Base-by-base conservation (phyloP, 2,888 invertebrate species). In the Hololepta plana region DNA sequence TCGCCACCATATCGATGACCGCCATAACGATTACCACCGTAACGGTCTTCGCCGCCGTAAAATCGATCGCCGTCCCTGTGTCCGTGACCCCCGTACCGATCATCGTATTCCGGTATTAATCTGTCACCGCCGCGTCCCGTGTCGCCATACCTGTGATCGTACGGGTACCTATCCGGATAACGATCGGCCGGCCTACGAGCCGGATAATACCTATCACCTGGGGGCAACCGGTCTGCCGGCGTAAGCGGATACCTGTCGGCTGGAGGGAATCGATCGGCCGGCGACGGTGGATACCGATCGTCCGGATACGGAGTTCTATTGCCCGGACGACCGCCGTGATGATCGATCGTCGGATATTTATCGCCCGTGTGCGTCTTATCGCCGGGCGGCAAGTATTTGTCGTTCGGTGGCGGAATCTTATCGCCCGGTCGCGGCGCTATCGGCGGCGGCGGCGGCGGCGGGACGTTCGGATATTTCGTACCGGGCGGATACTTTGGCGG, bases 301-400 rank as follows among this genome's bases (percentile, higher is more conserved):
- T n/a, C n/a, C n/a, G n/a, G n/a, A n/a, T n/a, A n/a, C n/a, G n/a
- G n/a, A n/a, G n/a, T n/a, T n/a, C n/a, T n/a, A n/a, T n/a, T n/a
- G n/a, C n/a, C n/a, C n/a, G n/a, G n/a, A n/a, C n/a, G n/a, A n/a
- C n/a, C n/a, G n/a, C n/a, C n/a, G n/a, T 51, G 53, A 27, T 46
- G 31, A 14, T 42, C 38, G 3, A 32, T 34, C 26, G 35, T 59
- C 28, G 68, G 66, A 36, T 62, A 65, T 11, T 64, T 56, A 40
- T 62, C 67, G 30, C 60, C 61, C 35, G 58, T 56, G 28, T 56
- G 50, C 4, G 17, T 25, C n/a, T n/a, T n/a, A n/a, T n/a, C n/a
- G n/a, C n/a, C n/a, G n/a, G n/a, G n/a, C n/a, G 13, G 26, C 14
- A n/a, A 7, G 9, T 13, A 8, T 9, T n/a, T n/a, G n/a, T n/a